phyloP scores from a whole-genome alignment of 2,113 vertebrate species.

The Toxotes jaculatrix region DNA sequence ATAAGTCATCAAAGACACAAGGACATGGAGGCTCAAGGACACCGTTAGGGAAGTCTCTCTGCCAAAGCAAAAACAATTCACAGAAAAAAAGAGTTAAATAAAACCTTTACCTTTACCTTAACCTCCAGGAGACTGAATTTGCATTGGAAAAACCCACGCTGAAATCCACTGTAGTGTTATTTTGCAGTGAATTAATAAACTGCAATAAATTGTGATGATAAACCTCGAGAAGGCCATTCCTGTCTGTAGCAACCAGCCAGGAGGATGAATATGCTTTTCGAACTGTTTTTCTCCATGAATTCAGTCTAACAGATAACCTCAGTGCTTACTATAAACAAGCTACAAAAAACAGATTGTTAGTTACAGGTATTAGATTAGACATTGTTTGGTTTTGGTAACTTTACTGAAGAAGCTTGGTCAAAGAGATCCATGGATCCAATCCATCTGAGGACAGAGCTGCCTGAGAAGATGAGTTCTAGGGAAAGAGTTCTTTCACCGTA shows the following conservation, averaged over 20 bases:
- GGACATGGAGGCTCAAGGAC: constrained; percentile 53
- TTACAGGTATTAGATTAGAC: no score
- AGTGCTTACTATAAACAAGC: no score
- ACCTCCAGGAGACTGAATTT: neutral
- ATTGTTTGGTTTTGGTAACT: neutral
- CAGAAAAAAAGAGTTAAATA: constrained; percentile 23
- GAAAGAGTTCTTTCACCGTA: neutral
- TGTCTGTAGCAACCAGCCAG: neutral
- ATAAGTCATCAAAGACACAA: constrained; percentile 49
- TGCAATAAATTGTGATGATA: neutral
- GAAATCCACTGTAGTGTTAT: no score
- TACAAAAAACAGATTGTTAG: no score
- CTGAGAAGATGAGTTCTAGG: neutral
- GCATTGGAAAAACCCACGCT: neutral
- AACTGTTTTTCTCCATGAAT: neutral
- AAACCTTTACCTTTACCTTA: neutral
- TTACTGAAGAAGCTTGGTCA: neutral
- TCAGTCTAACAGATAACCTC: no score
- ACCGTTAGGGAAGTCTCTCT: constrained; percentile 7
- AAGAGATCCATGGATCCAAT: neutral
- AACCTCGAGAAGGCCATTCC: no score
- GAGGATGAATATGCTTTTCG: no score
- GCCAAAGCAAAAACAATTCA: constrained; percentile 5
- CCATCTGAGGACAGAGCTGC: neutral
- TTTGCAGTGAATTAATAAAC: neutral